These are phyloP conservation scores for Hedya salicella DNA, from an alignment of 2,888 invertebrate genomes.

Conservation along the genomic window DNA sequence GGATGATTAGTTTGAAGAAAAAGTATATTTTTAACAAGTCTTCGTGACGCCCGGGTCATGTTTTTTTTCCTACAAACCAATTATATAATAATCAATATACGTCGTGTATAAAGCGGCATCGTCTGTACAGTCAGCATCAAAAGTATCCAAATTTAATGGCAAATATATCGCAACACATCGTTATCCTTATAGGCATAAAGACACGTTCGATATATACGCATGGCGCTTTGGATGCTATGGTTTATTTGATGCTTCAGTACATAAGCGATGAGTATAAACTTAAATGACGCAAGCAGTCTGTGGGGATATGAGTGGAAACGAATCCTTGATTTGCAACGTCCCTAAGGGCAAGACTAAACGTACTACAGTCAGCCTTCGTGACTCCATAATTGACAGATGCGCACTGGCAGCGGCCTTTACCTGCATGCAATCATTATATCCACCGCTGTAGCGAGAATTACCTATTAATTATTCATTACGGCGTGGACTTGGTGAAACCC, in stretches of 20 bases:
- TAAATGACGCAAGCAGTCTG: slow-evolving; percentile 21
- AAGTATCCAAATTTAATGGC: no score
- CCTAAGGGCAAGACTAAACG: slow-evolving; percentile 55
- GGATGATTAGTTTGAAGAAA: slow-evolving; percentile 64
- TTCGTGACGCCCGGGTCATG: slow-evolving; percentile 51
- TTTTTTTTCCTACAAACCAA: slow-evolving; percentile 48
- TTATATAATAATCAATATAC: slow-evolving; percentile 45
- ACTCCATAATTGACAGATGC: slow-evolving; percentile 56
- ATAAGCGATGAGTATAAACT: background rate
- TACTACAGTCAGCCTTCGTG: slow-evolving; percentile 57
- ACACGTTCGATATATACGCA: no score
- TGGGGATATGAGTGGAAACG: slow-evolving; percentile 28
- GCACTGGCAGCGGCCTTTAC: slow-evolving; percentile 55
- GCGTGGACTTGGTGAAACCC: slow-evolving; percentile 51
- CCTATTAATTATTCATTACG: slow-evolving; percentile 53
- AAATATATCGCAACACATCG: no score
- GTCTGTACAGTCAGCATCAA: no score
- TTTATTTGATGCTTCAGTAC: no score
- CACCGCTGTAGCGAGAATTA: slow-evolving; percentile 45
- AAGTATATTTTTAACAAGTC: slow-evolving; percentile 62
- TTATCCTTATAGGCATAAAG: no score
- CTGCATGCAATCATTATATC: slow-evolving; percentile 55
- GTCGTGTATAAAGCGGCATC: slow-evolving; percentile 4
- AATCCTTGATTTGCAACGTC: slow-evolving; percentile 49
- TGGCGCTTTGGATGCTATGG: no score